phyloP scores from a whole-genome alignment of 2,113 vertebrate genomes.

The Onychorhynchus coronatus region DNA sequence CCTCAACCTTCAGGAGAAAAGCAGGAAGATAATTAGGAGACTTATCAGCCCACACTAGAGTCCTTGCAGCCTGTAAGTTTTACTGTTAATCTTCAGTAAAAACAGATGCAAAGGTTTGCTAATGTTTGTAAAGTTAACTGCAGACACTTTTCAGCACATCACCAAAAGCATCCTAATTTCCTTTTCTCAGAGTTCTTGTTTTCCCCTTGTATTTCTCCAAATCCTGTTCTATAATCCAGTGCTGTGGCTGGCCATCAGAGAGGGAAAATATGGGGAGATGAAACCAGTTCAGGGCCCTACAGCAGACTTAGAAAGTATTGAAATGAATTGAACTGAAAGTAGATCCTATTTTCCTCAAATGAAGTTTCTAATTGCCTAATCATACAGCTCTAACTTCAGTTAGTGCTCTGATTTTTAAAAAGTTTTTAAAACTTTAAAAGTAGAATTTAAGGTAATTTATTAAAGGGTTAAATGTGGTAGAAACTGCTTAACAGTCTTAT shows the following conservation, averaged over 20 bases:
- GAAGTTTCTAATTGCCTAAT: not conserved
- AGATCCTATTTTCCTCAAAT: not conserved
- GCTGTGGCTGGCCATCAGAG: not conserved
- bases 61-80: not conserved
- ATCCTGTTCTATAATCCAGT: not conserved
- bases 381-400: not conserved
- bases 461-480: constrained; percentile 10
- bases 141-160: not conserved
- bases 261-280: not conserved
- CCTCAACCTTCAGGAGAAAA: constrained; percentile 37
- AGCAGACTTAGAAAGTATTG: not conserved
- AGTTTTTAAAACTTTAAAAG: not conserved
- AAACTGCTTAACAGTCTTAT: not conserved
- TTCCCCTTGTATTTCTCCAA: not conserved
- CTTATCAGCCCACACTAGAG: not conserved
- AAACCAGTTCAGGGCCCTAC: not conserved
- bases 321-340: not conserved
- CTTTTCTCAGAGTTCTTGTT: not conserved
- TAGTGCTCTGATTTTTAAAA: not conserved
- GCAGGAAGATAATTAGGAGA: constrained; percentile 24
- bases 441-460: not conserved
- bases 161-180: not conserved
- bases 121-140: not conserved
- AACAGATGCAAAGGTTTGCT: not conserved
- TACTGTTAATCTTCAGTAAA: constrained; percentile 17